Evolutionary conservation across 2,113 vertebrate species (phyloP), one percentile per base, ranked within the genome.

Genomic region (Puntigrus tetrazona): DNA sequence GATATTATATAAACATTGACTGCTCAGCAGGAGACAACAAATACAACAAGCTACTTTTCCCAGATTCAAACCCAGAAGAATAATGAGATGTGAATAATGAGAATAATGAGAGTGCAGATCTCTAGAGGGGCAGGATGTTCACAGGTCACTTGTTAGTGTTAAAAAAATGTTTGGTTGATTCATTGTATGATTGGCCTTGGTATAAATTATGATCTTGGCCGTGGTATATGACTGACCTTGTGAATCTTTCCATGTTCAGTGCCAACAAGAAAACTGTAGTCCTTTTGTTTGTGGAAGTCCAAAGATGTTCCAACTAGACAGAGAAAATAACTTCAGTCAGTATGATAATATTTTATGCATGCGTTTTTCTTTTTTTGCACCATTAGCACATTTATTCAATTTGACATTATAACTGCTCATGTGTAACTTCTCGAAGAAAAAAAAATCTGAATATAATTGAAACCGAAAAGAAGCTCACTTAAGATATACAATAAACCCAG

Each of bases 201-300:
- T 69, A 18, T 14, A 34, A 34, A 18, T 34, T 1, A 36, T 69
- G 14, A 63, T 63, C 27, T 69, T 36, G 18, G 29, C 29, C 4
- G 18, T 43, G 11, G 14, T 2, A 5, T 22, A 38, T 0, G 85
- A 84, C 94, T 93, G 91, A 99, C 98, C 96, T 98, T 99, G 91
- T 98, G 95, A 91, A 99, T 97, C 90, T 96, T 97, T 4, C 97
- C 98, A 25, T 96, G 96, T 86, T 97, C 96, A 2, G 97, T 99
- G 83, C 97, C 98, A 88, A 99, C 94, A 0, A 99, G 93, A 91
- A 97, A 99, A 86, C 98, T 90, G 89, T 96, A 94, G 91, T 97
- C 94, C 4, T 95, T 96, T 90, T 97, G 94, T 94, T 94, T 96
- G 90, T 99, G 97, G 92, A 99, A 99, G 93, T 97, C 97, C 89